Base-by-base conservation (phyloP, 2,888 invertebrate genomes). In the Thecophora atra region DNA sequence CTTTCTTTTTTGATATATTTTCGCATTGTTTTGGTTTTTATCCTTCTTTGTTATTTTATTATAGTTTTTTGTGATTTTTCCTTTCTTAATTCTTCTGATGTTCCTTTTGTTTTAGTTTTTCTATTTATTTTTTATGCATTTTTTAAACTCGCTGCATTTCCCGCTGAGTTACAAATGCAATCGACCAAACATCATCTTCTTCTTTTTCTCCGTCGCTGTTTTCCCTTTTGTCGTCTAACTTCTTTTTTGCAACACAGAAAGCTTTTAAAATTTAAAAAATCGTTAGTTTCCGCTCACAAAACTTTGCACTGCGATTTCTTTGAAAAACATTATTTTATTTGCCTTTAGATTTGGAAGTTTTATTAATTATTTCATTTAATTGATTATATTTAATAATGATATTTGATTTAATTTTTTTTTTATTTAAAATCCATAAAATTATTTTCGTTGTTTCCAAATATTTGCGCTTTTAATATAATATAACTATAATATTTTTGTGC, bases 111-210 rank as follows among this genome's bases (percentile, higher is more conserved):
- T 54, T 54, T 21, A 54, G 21, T 54, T 54, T 54, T 13, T 15
- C 8, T 51, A 17, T 51, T 51, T 54, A 11, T 54, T n/a, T 54
- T 54, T 54, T 19, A 21, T 54, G 54, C 54, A 54, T 21, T 54
- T 54, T 54, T 54, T 54, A 11, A 3, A 54, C 8, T 21, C 54
- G n/a, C n/a, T n/a, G n/a, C n/a, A n/a, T n/a, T 51, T 15, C 51
- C 51, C 11, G 54, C 54, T 58, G 58, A 21, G 58, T 24, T 17
- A 58, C 28, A 3, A 58, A 58, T 58, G 58, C 58, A 58, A 58
- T 58, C 26, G 15, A 58, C 15, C 58, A 58, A 15, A n/a, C n/a
- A n/a, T n/a, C 21, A 15, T 21, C 54, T 21, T 11, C 54, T 21
- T 21, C 54, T 21, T 11, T 21, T 54, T 21, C 21, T 0, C 11